phyloP scores from a whole-genome alignment of 2,888 invertebrate genomes.

The Rambutsinella grinnellia region DNA sequence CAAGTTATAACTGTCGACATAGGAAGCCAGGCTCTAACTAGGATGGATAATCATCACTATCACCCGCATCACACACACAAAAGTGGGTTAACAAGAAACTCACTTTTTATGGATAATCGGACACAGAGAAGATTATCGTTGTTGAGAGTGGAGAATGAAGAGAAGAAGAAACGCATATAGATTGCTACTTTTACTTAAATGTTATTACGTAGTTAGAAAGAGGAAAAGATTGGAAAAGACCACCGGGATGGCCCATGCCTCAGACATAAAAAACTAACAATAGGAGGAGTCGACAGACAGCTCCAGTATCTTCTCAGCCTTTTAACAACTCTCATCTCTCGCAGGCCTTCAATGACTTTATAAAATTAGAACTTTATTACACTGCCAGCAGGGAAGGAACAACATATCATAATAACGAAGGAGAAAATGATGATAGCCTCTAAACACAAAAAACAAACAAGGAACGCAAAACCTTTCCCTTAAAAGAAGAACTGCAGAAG shows the following conservation, averaged over 20 bases:
- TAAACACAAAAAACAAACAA: slow-evolving; percentile 10
- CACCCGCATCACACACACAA: slow-evolving; percentile 16
- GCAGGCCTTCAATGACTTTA: slow-evolving; percentile 66
- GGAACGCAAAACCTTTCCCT: background rate
- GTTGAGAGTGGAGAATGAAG: background rate
- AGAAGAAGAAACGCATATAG: background rate
- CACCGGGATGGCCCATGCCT: slow-evolving; percentile 61
- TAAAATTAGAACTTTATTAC: slow-evolving; percentile 66
- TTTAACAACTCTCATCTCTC: slow-evolving; percentile 61
- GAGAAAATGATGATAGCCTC: slow-evolving; percentile 20
- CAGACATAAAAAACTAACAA: slow-evolving; percentile 62
- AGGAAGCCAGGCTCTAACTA: slow-evolving; percentile 22
- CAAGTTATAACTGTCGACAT: slow-evolving; percentile 11
- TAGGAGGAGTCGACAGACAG: slow-evolving; percentile 65
- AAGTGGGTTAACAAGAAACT: slow-evolving; percentile 52
- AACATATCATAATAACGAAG: slow-evolving; percentile 57
- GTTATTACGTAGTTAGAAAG: slow-evolving; percentile 40
- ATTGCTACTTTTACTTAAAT: slow-evolving; percentile 18
- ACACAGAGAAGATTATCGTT: slow-evolving; percentile 1
- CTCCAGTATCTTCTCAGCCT: slow-evolving; percentile 64
- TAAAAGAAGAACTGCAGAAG: slow-evolving; percentile 3
- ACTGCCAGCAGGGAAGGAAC: slow-evolving; percentile 56
- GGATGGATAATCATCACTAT: slow-evolving; percentile 28
- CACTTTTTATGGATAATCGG: slow-evolving; percentile 38
- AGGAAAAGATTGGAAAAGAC: slow-evolving; percentile 43